phyloP scores from a whole-genome alignment of 1,140 invertebrate species.

The Drosophila truncata region DNA sequence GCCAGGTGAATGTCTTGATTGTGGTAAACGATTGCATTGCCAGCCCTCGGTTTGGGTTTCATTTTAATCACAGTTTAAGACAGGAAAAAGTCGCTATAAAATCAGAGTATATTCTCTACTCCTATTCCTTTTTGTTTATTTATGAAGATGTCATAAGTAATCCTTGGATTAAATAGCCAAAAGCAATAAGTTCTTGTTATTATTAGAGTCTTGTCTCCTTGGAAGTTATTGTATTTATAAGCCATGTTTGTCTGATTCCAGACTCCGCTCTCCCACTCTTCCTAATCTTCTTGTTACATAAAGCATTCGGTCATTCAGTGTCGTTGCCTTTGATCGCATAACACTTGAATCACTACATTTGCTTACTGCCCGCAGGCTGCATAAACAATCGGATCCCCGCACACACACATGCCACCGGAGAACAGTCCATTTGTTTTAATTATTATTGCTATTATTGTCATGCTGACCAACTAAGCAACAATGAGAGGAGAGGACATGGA shows the following conservation, averaged over 20 bases:
- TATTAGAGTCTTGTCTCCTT: neutral
- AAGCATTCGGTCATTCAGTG: constrained; percentile 8
- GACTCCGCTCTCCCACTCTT: neutral
- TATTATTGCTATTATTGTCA: constrained; percentile 65
- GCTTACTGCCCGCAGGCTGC: constrained; percentile 14
- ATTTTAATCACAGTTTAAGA: constrained; percentile 9
- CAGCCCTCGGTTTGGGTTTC: neutral
- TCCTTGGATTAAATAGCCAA: constrained; percentile 6
- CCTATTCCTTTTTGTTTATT: neutral
- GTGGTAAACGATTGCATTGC: constrained; percentile 36
- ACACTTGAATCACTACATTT: constrained; percentile 5
- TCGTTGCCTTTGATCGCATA: constrained; percentile 12
- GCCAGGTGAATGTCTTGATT: constrained; percentile 35
- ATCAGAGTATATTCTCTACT: too few species aligned
- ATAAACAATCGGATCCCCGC: constrained; percentile 36
- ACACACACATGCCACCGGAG: constrained; percentile 31
- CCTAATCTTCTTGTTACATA: neutral
- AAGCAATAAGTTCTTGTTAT: neutral
- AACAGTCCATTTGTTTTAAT: constrained; percentile 68
- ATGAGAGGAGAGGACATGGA: constrained; percentile 18
- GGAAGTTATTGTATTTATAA: neutral
- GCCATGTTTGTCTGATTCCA: neutral
- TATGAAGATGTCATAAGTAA: neutral
- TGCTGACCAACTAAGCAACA: constrained; percentile 45
- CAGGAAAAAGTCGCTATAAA: neutral